Conservation (phyloP, 2,797 vertebrate species). For the Phrynocephalus forsythii region DNA sequence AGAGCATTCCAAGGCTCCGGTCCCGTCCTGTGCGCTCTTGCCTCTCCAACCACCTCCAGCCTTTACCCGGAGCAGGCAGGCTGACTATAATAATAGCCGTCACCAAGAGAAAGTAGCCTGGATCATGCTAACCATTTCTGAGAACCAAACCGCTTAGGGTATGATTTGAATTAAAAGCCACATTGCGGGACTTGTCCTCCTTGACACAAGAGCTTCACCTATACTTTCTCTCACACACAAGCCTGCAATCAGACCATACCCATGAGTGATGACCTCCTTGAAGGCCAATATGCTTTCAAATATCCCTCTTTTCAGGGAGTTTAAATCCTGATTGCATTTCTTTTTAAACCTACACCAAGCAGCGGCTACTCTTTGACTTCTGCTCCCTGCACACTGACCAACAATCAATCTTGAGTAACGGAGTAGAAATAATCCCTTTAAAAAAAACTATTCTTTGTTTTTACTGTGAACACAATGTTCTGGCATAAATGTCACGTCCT, state of each 20-base stretch:
- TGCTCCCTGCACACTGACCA: constrained; percentile 24
- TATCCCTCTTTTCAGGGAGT: constrained; percentile 34
- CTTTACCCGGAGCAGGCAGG: constrained; percentile 72
- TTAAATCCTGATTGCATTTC: constrained; percentile 13
- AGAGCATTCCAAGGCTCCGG: constrained; percentile 59
- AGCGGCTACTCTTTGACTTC: constrained; percentile 40
- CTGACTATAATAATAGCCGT: constrained; percentile 83
- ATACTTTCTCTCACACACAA: constrained; percentile 30
- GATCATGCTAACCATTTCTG: constrained; percentile 82
- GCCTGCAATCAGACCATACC: constrained; percentile 46
- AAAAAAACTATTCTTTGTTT: background rate
- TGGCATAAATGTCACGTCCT: background rate
- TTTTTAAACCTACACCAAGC: constrained; percentile 31
- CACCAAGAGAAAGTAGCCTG: constrained; percentile 78
- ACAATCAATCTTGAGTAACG: constrained; percentile 32
- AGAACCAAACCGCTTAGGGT: constrained; percentile 82
- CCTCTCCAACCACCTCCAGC: constrained; percentile 77
- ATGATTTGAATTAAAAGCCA: constrained; percentile 84
- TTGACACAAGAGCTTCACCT: constrained; percentile 66
- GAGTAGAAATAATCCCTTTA: background rate
- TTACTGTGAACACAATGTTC: background rate
- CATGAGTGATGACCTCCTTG: constrained; percentile 37
- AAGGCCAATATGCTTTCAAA: constrained; percentile 58
- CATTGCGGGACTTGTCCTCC: constrained; percentile 72
- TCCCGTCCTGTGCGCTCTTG: constrained; percentile 51